Base-by-base conservation (phyloP, 2,797 vertebrate species). In the Podarcis lilfordi region DNA sequence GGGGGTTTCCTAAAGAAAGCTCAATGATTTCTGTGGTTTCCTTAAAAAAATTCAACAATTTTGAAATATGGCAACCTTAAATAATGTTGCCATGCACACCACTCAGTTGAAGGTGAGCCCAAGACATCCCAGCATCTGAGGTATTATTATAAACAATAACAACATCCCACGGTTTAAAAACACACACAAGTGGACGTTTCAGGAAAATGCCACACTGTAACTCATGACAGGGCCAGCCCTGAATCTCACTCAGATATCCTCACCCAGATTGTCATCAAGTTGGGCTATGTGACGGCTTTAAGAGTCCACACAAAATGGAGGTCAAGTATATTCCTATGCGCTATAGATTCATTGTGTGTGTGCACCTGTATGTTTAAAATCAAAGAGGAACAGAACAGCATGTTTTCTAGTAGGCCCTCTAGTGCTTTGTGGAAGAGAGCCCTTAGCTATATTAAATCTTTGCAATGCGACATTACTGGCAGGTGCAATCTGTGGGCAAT, bases 401-500 rank as follows among this genome's bases (percentile, higher is more conserved):
- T 40, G 25, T 84, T 55, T 80, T 77, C 37, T 43, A 29, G 55
- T 75, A 37, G 64, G 74, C n/a, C 68, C 10, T 40, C 69, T 50
- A 23, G 71, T 5, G 5, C 8, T 74, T 74, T 50, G 35, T 43
- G 37, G 35, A 25, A 69, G 43, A 84, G 25, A 80, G 29, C 45
- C 76, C 68, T 75, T 13, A 5, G 10, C 59, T 68, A 81, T 66
- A 40, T 43, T 68, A 68, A 80, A 75, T 29, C 74, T 88, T 82
- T 81, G 78, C 43, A 76, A 68, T 5, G 71, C 19, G 8, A 78
- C 37, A 77, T 81, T 85, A 85, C 59, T 27, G 37, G 25, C 45
- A 61, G 61, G 61, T 90, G 64, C 64, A 76, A 59, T 88, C 82
- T 75, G 69, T 75, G 27, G 81, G 43, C 59, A 66, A 72, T 87